Conservation (phyloP, 1,140 invertebrate genomes). For the Neodiprion lecontei region DNA sequence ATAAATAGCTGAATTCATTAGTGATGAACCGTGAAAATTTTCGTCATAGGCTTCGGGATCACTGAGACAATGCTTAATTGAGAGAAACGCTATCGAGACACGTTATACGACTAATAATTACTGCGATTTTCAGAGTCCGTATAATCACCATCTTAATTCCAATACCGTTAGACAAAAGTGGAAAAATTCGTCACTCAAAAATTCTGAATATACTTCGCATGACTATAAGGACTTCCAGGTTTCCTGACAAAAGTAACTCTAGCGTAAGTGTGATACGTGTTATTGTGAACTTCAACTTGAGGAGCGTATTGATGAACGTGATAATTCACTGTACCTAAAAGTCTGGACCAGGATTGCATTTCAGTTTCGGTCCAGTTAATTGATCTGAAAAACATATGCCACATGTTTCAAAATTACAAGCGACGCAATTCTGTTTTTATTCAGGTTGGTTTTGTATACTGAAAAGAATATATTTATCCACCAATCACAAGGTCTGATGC, state of each 20-base stretch:
- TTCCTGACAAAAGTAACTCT: constrained; percentile 46
- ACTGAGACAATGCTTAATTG: too few species aligned
- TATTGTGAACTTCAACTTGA: constrained; percentile 20
- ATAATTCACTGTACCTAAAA: constrained; percentile 9
- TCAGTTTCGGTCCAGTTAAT: constrained; percentile 76
- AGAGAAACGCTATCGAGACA: too few species aligned
- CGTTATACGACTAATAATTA: too few species aligned
- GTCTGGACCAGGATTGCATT: constrained; percentile 62
- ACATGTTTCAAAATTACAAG: constrained; percentile 59
- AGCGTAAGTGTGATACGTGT: constrained; percentile 40
- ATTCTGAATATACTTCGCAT: constrained; percentile 54
- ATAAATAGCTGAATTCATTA: too few species aligned
- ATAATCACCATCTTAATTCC: neutral
- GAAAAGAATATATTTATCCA: too few species aligned
- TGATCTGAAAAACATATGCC: constrained; percentile 67
- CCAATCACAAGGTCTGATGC: too few species aligned
- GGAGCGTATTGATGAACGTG: neutral
- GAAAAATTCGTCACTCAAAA: constrained; percentile 42
- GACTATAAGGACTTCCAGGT: constrained; percentile 51
- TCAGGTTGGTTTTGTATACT: too few species aligned
- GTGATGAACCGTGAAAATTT: too few species aligned
- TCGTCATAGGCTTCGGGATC: too few species aligned
- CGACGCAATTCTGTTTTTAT: constrained; percentile 27
- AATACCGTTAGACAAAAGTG: neutral
- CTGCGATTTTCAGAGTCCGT: neutral